Evolutionary conservation across 2,888 invertebrate genomes (phyloP), one percentile per base, ranked within the genome.

Genomic region (Drosophila acutilabella): DNA sequence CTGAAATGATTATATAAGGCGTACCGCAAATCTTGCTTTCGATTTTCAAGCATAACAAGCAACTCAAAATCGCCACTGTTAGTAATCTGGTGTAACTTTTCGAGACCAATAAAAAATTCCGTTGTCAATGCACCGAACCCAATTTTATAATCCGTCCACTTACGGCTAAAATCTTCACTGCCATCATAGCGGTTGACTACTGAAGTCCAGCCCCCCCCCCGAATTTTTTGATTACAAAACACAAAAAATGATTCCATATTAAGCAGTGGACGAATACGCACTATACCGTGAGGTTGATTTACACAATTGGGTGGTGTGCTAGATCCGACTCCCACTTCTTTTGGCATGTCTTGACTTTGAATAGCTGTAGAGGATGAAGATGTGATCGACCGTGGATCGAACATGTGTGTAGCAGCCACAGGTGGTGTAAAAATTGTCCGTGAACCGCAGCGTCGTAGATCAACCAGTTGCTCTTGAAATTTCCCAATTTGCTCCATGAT

Each of bases 81-180:
- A 52, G 62, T 81, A 10, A 87, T 69, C 64, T 77, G 71, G 10
- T 88, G 58, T 5, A 84, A 48, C 38, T 75, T 88, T n/a, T 88
- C 81, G 26, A 87, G 50, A 0, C 87, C 87, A 1, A 87, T 66
- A 20, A 87, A 87, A 36, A 87, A 87, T 59, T 87, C 87, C 0
- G 44, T 42, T 13, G 50, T 58, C 0, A 79, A 16, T 0, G 69
- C 6, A 0, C 87, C 87, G 11, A 87, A 87, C 0, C 87, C 87
- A 6, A 75, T 73, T 26, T 82, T 64, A 42, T 88, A 87, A 45
- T 87, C 88, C 3, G 4, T 38, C 88, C 88, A 87, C 10, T 60
- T 79, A n/a, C 87, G 87, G 18, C 74, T 76, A 18, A 87, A 87
- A 45, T 74, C 65, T 50, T 81, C 79, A 36, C 41, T 71, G 48